phyloP scores from a whole-genome alignment of 2,888 invertebrate genomes.

The Pheosia gnoma region DNA sequence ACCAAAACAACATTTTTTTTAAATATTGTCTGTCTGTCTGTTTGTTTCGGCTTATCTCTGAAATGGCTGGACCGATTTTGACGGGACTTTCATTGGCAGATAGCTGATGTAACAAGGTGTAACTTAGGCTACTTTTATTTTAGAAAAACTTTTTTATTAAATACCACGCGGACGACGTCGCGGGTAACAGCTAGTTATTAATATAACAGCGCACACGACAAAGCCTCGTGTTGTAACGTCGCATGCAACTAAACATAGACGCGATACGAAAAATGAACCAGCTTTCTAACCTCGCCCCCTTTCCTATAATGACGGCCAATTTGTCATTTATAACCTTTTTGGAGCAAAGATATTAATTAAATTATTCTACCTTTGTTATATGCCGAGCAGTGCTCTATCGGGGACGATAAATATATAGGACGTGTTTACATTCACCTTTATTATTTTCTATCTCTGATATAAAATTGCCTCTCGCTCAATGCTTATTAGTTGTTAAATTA shows the following conservation, averaged over 20 bases:
- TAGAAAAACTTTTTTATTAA: too few species aligned
- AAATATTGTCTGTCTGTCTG: too few species aligned
- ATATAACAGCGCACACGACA: conserved; percentile 59
- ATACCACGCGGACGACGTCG: too few species aligned
- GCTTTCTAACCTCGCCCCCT: conserved; percentile 72
- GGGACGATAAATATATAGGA: neutral
- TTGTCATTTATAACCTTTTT: conserved; percentile 37
- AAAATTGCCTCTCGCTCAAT: too few species aligned
- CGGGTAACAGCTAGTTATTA: conserved; percentile 38
- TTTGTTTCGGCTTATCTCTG: too few species aligned
- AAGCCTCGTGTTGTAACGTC: conserved; percentile 63
- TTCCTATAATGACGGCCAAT: conserved; percentile 50
- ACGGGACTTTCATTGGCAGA: too few species aligned
- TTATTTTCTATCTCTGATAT: too few species aligned
- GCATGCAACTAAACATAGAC: conserved; percentile 50
- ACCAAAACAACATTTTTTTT: too few species aligned
- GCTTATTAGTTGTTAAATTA: too few species aligned
- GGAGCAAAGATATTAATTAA: conserved; percentile 19
- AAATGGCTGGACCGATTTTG: too few species aligned
- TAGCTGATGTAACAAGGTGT: too few species aligned
- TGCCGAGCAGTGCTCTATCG: neutral
- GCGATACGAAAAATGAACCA: conserved; percentile 56
- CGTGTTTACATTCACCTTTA: neutral
- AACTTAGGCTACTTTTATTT: too few species aligned
- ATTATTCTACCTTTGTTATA: conserved; percentile 5